These are phyloP conservation scores for Nerophis ophidion DNA, from an alignment of 2,113 vertebrate genomes.

Conservation along the genomic window DNA sequence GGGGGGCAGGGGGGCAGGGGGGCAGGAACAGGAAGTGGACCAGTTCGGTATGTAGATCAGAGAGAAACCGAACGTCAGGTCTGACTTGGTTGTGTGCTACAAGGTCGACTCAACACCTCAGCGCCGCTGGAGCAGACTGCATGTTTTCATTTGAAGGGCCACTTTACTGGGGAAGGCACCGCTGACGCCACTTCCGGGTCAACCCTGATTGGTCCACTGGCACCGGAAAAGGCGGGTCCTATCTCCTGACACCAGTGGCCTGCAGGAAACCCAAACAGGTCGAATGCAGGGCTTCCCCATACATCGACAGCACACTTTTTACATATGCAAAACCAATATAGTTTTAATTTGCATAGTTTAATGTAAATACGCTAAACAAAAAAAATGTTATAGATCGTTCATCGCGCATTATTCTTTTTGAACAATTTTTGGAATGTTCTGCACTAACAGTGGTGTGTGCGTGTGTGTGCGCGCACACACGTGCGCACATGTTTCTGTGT, in stretches of 20 bases:
- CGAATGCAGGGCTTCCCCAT: not conserved
- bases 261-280: conserved; percentile 1
- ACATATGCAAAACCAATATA: not conserved
- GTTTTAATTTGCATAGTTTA: not conserved
- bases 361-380: too few species aligned
- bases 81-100: too few species aligned
- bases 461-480: not conserved
- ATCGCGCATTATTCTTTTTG: too few species aligned
- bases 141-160: conserved; percentile 40
- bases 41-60: too few species aligned
- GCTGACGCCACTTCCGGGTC: conserved; percentile 70
- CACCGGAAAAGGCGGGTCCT: not conserved
- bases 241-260: not conserved
- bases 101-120: not conserved
- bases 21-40: too few species aligned
- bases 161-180: conserved; percentile 55
- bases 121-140: conserved; percentile 18
- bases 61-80: too few species aligned
- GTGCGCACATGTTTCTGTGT: too few species aligned
- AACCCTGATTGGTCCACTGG: conserved; percentile 62
- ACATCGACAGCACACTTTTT: not conserved
- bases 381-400: too few species aligned
- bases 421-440: too few species aligned
- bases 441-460: not conserved
- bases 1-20: too few species aligned